Conservation (phyloP, 1,140 invertebrate species). For the Belonocnema kinseyi region DNA sequence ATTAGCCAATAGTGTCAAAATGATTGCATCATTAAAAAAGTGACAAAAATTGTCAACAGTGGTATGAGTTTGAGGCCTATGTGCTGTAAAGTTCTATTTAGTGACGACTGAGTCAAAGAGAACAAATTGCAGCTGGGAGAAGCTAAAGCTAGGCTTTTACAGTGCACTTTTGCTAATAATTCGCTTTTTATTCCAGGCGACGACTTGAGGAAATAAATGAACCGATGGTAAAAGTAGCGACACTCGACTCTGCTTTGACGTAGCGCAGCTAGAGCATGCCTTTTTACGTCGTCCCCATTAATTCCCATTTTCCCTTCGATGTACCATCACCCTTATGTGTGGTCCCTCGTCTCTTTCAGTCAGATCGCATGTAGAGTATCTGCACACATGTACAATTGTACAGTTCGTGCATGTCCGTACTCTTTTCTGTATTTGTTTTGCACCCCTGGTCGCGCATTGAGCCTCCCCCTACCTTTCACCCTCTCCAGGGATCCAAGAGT, state of each 20-base stretch:
- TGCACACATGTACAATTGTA: conserved; percentile 7
- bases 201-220: conserved; percentile 30
- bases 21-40: too few relatives aligned
- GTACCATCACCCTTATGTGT: conserved; percentile 28
- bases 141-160: conserved; percentile 1
- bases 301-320: conserved; percentile 26
- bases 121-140: background rate
- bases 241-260: conserved; percentile 16
- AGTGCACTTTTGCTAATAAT: conserved; percentile 25
- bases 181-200: conserved; percentile 6
- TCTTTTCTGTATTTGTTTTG: conserved; percentile 28
- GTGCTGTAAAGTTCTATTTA: background rate
- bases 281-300: conserved; percentile 31
- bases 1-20: too few relatives aligned
- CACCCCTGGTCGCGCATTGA: conserved; percentile 33
- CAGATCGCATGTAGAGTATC: background rate
- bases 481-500: background rate
- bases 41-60: too few relatives aligned
- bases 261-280: background rate
- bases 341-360: conserved; percentile 16
- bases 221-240: conserved; percentile 14
- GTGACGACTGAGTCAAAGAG: background rate
- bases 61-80: too few relatives aligned
- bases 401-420: background rate
- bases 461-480: conserved; percentile 1